phyloP scores from a whole-genome alignment of 37 sponge, comb jelly and placozoan species.

The Haliclona indistincta region DNA sequence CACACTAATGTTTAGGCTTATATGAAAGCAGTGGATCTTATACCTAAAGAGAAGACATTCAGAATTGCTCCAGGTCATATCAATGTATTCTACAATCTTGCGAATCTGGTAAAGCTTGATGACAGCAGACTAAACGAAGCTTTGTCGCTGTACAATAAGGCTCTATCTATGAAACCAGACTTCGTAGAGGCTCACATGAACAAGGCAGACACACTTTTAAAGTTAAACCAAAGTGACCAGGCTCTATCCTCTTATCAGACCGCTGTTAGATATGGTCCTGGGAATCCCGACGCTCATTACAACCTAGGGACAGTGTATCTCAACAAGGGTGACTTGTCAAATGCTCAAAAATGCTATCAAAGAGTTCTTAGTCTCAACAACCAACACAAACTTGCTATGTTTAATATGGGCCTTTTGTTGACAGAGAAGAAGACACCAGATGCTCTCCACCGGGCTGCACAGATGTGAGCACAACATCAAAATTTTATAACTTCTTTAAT shows the following conservation, averaged over 20 bases:
- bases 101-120: constrained; percentile 69
- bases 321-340: constrained; percentile 15
- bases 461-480: neutral
- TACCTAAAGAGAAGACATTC: constrained; percentile 77
- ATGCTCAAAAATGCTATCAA: constrained; percentile 35
- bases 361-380: constrained; percentile 4
- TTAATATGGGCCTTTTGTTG: constrained; percentile 4
- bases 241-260: constrained; percentile 32
- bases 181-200: constrained; percentile 41
- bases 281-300: constrained; percentile 37
- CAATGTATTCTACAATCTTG: constrained; percentile 87
- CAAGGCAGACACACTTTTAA: constrained; percentile 54
- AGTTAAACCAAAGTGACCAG: constrained; percentile 32
- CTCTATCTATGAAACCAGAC: constrained; percentile 57
- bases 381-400: constrained; percentile 6
- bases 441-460: constrained; percentile 5
- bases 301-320: constrained; percentile 53
- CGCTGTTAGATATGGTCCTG: constrained; percentile 25
- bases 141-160: constrained; percentile 52
- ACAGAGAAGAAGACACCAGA: neutral
- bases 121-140: constrained; percentile 65
- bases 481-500: neutral
- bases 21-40: constrained; percentile 59
- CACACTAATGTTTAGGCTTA: constrained; percentile 39
- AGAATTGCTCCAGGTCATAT: constrained; percentile 81